A percentile compares a stretch with the other conserved stretches of the same genome.
phyloP scores from a whole-genome alignment of 2,113 vertebrate genomes.

The Cryptomyrus ogoouensis region DNA sequence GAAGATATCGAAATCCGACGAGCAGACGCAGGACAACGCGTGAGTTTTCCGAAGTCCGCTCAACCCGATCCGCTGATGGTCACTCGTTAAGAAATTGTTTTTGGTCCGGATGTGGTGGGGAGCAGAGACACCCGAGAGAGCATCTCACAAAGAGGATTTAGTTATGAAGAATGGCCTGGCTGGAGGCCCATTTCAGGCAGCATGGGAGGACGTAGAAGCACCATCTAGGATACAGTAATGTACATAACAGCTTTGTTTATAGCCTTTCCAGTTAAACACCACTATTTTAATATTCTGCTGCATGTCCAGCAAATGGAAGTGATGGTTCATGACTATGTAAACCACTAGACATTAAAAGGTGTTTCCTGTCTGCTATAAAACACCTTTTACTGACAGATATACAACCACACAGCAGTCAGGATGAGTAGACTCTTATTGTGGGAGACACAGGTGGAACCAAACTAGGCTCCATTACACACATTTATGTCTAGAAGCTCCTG shows the following conservation, averaged over 20 bases:
- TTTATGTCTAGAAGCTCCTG: background rate
- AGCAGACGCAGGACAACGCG: constrained; percentile 79
- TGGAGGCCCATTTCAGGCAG: background rate
- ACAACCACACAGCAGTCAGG: background rate
- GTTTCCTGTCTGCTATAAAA: background rate
- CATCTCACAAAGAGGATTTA: background rate
- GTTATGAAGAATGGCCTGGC: background rate
- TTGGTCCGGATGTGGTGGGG: background rate
- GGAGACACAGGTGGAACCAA: background rate
- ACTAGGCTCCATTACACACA: background rate
- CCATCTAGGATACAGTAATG: background rate
- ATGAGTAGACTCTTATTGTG: background rate
- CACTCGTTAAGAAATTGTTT: background rate
- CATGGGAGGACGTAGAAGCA: background rate
- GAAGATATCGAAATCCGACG: constrained; percentile 92
- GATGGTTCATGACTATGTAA: background rate
- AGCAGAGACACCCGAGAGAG: background rate
- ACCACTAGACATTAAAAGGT: background rate
- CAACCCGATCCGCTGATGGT: background rate
- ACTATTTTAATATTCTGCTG: background rate
- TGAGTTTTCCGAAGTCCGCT: constrained; percentile 60
- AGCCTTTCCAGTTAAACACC: background rate
- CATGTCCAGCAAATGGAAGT: background rate
- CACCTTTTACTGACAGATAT: background rate
- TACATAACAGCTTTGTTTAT: background rate